Evolutionary conservation across 2,113 vertebrate genomes (phyloP).

Genomic region (Megaceryle torquata): DNA sequence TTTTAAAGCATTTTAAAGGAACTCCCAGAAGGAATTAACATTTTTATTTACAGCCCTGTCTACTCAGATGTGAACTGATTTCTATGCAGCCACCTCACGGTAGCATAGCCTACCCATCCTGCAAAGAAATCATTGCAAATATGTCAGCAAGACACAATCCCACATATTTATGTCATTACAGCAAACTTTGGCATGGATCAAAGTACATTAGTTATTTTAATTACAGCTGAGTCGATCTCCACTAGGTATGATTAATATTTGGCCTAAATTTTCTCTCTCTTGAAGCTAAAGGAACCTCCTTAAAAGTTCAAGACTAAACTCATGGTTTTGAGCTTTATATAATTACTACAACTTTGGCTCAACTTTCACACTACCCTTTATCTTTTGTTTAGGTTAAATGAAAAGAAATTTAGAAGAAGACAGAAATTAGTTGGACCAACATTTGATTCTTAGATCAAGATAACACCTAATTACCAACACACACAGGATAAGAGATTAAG

Average conservation of each 20-base stretch:
- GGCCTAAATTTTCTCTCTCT: background rate
- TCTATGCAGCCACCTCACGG: slow-evolving; percentile 10
- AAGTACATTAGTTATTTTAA: slow-evolving; percentile 54
- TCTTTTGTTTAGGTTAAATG: background rate
- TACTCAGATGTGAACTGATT: slow-evolving; percentile 16
- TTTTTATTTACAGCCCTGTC: slow-evolving; percentile 45
- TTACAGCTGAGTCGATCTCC: slow-evolving; percentile 42
- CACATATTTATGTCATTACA: slow-evolving; percentile 46
- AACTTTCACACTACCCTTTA: background rate
- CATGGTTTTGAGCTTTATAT: background rate
- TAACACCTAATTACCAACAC: background rate
- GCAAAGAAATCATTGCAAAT: slow-evolving; percentile 25
- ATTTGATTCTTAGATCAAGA: background rate
- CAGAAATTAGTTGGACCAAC: background rate
- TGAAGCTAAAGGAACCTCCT: background rate
- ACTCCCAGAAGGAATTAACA: background rate
- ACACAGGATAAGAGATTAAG: background rate
- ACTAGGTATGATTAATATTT: slow-evolving; percentile 36
- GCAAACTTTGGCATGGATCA: slow-evolving; percentile 1
- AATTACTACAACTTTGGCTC: background rate
- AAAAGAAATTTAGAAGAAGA: background rate
- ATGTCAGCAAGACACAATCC: slow-evolving; percentile 15
- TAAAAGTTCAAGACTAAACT: background rate
- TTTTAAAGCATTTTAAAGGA: slow-evolving; percentile 14
- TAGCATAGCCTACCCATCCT: slow-evolving; percentile 24